Evolutionary conservation across 92 coral and sea anemone genomes (phyloP).

Genomic region (Porites lobata): DNA sequence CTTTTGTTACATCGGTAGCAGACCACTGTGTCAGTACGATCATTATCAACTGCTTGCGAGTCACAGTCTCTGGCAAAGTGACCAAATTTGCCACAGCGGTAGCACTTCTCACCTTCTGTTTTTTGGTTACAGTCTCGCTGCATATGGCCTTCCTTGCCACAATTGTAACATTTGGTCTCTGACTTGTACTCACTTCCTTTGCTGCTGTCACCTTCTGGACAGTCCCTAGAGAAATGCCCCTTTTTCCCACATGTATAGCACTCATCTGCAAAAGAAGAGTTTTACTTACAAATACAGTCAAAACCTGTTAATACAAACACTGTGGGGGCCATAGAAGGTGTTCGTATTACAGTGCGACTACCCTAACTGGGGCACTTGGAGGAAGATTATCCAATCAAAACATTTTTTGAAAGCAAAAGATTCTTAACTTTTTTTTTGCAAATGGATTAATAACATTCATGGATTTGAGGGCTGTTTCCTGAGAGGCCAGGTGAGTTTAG

Average conservation of each 20-base stretch:
- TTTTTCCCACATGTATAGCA: constrained; percentile 75
- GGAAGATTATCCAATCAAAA: no score
- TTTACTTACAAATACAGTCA: no score
- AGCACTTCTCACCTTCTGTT: constrained; percentile 64
- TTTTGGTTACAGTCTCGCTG: constrained; percentile 71
- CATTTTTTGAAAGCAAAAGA: no score
- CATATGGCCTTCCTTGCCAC: constrained; percentile 86
- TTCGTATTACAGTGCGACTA: no score
- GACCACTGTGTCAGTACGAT: constrained; percentile 24
- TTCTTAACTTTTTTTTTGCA: no score
- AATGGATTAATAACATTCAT: no score
- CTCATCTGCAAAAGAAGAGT: constrained; percentile 22
- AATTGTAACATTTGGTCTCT: constrained; percentile 71
- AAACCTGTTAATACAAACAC: no score
- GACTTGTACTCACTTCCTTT: constrained; percentile 38
- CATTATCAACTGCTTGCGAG: constrained; percentile 45
- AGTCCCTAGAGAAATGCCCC: constrained; percentile 78
- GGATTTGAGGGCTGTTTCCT: no score
- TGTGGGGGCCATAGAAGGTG: no score
- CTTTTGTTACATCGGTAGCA: constrained; percentile 85
- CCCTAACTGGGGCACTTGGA: no score
- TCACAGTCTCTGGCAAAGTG: constrained; percentile 94
- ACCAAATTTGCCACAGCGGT: constrained; percentile 85
- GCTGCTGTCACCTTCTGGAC: constrained; percentile 51
- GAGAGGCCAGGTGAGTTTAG: no score